These are phyloP conservation scores for Orthosia incerta DNA, from an alignment of 2,888 invertebrate genomes.

Conservation along the genomic window DNA sequence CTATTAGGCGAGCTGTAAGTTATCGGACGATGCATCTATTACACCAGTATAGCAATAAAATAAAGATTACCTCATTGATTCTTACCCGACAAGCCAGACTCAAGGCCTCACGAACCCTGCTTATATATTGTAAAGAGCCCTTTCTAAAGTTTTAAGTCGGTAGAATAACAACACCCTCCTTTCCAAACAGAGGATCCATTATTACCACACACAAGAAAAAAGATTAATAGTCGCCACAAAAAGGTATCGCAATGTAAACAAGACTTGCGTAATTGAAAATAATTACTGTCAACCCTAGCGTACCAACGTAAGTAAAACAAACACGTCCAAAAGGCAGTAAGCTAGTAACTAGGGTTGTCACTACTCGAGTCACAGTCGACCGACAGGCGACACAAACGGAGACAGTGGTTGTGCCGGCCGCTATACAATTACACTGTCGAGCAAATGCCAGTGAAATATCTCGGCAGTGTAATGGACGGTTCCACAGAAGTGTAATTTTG, in stretches of 20 bases:
- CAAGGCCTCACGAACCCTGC: neutral
- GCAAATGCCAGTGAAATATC: constrained; percentile 38
- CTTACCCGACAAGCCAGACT: neutral
- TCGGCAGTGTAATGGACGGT: constrained; percentile 28
- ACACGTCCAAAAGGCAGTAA: constrained; percentile 41
- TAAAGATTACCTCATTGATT: neutral
- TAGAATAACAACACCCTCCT: neutral
- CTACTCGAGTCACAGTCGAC: constrained; percentile 23
- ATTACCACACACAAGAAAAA: constrained; percentile 14
- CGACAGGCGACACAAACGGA: constrained; percentile 31
- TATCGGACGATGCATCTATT: no score
- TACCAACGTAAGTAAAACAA: constrained; percentile 30
- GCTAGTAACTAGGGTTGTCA: constrained; percentile 45
- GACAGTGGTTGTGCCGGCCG: constrained; percentile 33
- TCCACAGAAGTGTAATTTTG: constrained; percentile 37
- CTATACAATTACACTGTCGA: constrained; percentile 47
- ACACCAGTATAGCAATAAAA: neutral
- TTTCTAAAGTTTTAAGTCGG: neutral
- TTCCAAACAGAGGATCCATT: neutral
- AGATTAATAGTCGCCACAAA: constrained; percentile 9
- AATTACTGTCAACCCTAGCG: constrained; percentile 35
- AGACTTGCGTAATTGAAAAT: constrained; percentile 37
- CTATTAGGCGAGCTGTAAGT: no score
- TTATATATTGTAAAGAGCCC: neutral
- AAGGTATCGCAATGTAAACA: constrained; percentile 30